A percentile compares a stretch with the other conserved stretches of the same genome.
These are phyloP conservation scores for Steinernema feltiae DNA, from an alignment of 1,140 invertebrate species.

Conservation along the genomic window DNA sequence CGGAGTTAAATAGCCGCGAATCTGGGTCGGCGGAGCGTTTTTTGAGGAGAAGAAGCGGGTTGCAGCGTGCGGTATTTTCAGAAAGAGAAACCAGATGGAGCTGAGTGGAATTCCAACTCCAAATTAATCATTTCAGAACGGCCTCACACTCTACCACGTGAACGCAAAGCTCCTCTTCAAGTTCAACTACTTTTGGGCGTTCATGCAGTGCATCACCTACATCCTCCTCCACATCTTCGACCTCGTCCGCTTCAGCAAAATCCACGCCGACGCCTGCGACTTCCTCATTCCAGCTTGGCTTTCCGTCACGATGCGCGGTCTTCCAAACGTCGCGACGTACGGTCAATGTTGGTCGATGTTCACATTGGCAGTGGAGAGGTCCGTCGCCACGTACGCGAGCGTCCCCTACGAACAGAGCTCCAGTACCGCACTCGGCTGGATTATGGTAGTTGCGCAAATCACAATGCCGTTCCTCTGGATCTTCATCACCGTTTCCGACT, in stretches of 20 bases:
- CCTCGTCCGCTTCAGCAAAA: neutral
- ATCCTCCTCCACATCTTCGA: neutral
- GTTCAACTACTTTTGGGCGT: slow-evolving; percentile 4
- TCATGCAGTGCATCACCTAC: slow-evolving; percentile 10
- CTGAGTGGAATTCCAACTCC: too few relatives aligned
- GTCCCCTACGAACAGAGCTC: neutral
- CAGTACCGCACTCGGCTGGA: neutral
- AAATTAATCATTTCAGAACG: slow-evolving; percentile 1
- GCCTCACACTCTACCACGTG: neutral
- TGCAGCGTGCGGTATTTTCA: too few relatives aligned
- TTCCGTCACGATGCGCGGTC: neutral
- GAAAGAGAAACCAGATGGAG: too few relatives aligned
- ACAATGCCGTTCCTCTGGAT: neutral
- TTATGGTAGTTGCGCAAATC: neutral
- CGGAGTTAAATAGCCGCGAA: too few relatives aligned
- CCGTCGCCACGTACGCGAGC: neutral
- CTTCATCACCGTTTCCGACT: neutral
- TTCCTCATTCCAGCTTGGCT: neutral
- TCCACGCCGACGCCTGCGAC: neutral
- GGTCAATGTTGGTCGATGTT: slow-evolving; percentile 4
- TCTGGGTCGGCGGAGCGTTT: too few relatives aligned
- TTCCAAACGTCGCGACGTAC: neutral
- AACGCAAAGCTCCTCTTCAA: neutral
- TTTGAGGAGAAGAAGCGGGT: too few relatives aligned
- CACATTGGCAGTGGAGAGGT: neutral